Conservation (phyloP, 2,888 invertebrate species). For the Sinelater perroti region DNA sequence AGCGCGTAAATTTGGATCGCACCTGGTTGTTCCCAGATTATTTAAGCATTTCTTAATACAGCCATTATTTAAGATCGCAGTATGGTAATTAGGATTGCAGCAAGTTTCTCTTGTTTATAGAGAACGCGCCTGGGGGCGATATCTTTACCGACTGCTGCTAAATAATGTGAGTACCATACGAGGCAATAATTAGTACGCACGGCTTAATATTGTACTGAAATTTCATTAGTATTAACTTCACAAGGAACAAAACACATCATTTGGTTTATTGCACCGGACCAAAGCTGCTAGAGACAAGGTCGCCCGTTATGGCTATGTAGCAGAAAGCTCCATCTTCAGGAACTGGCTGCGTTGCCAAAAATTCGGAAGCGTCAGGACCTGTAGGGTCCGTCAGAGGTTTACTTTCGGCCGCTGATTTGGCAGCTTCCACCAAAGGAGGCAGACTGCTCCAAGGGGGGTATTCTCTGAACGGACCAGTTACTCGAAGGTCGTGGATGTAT, state of each 20-base stretch:
- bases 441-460: conserved; percentile 60
- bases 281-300: conserved; percentile 52
- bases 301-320: conserved; percentile 65
- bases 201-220: background rate
- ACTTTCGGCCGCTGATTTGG: conserved; percentile 56
- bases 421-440: conserved; percentile 58
- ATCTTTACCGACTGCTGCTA: conserved; percentile 48
- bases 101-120: conserved; percentile 43
- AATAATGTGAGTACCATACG: conserved; percentile 25
- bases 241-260: background rate
- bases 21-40: conserved; percentile 63
- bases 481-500: conserved; percentile 60
- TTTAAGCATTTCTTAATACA: conserved; percentile 63
- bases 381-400: conserved; percentile 62
- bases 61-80: conserved; percentile 62
- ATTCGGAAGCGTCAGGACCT: conserved; percentile 61
- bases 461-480: conserved; percentile 63
- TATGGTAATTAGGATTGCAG: conserved; percentile 56
- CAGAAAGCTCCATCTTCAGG: conserved; percentile 67
- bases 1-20: conserved; percentile 60
- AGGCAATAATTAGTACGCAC: too few relatives aligned
- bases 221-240: background rate
- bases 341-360: conserved; percentile 61
- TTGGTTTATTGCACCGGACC: conserved; percentile 19
- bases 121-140: conserved; percentile 50